Base-by-base conservation (phyloP, 2,888 invertebrate genomes). In the Spilosoma lubricipeda region DNA sequence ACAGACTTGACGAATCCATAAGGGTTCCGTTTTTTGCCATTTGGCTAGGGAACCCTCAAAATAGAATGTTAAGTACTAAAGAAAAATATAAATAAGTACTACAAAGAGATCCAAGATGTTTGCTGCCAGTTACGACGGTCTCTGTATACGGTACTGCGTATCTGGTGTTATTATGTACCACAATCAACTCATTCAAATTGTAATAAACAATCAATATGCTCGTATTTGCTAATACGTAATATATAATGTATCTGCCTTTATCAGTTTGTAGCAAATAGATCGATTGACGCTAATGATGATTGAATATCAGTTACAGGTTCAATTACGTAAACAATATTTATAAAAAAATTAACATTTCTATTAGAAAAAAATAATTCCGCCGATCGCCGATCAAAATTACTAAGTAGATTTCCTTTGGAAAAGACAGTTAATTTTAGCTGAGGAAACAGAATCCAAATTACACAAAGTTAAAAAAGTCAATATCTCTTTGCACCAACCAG, bases 261-360 rank as follows among this genome's bases (percentile, higher is more conserved):
- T 67, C 45, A 72, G 56, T 56, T 75, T 66, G 63, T 69, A 74
- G 20, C 42, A 67, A 74, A 23, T 56, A 45, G 63, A 72, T 67
- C 67, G 63, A 72, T 67, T 72, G 59, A n/a, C 72, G n/a, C 56
- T 63, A 45, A 63, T 67, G 33, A 20, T 59, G 33, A 63, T 63
- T 18, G n/a, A n/a, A 67, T 45, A 67, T 59, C 56, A 13, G 52
- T 30, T 30, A 66, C 52, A 33, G 45, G 27, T 67, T 63, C 45
- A 15, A 63, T 67, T 63, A 67, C 59, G 33, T 72, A 63, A 33
- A 27, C 71, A 23, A 36, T 42, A 36, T 27, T 5, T 42, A 18
- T 67, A 45, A 45, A 3, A 36, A 5, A 45, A 33, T 48, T 23
- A 67, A 48, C 20, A 67, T 48, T 30, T 23, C 30, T 4, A 27